Evolutionary conservation across 2,797 vertebrate genomes (phyloP).

Genomic region (Onychomys arenicola): DNA sequence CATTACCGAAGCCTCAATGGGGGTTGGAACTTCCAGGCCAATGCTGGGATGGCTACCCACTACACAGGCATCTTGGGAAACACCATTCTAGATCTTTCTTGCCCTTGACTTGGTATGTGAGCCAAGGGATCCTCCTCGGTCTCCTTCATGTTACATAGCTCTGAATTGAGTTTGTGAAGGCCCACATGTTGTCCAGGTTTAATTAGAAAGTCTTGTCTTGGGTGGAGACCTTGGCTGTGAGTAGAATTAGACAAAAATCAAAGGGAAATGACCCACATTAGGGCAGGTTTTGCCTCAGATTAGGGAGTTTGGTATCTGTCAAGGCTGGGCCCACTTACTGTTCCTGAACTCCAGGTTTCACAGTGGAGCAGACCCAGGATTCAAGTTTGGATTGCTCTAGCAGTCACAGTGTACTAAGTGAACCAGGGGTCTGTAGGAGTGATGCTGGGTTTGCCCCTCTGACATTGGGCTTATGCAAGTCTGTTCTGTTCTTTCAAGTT

Average conservation of each 20-base stretch:
- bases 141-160: background rate
- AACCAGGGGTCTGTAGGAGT: background rate
- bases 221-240: background rate
- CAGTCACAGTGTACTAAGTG: background rate
- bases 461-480: conserved; percentile 1
- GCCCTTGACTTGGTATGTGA: background rate
- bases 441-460: background rate
- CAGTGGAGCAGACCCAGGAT: background rate
- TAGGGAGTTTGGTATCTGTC: background rate
- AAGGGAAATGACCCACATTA: background rate
- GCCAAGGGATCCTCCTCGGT: background rate
- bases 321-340: background rate
- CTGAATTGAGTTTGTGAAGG: conserved; percentile 5
- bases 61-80: too few species aligned
- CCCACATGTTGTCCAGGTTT: background rate
- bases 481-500: conserved; percentile 52
- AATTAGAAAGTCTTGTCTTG: conserved; percentile 11
- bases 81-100: background rate
- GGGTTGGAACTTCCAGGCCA: too few species aligned
- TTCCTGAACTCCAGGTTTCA: background rate
- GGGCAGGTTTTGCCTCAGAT: background rate
- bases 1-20: too few species aligned
- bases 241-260: conserved; percentile 35
- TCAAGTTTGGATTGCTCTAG: background rate
- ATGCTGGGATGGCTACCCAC: too few species aligned